Evolutionary conservation across 2,113 vertebrate species (phyloP), one percentile per base, ranked within the genome.

Genomic region (Melozone crissalis): DNA sequence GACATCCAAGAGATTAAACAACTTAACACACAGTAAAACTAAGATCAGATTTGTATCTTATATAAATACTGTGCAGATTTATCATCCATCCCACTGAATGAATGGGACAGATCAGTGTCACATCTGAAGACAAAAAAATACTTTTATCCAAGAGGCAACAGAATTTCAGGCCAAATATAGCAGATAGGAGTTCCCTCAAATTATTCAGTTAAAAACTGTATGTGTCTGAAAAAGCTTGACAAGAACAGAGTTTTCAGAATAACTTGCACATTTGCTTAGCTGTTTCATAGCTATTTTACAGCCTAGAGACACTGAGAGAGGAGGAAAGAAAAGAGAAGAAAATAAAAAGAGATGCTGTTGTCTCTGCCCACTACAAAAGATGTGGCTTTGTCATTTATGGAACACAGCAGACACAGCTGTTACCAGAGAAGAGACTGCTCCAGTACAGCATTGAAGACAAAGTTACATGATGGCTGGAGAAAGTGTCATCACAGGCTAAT

Each of bases 61-160:
- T 51, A 81, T 87, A 89, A 96, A 96, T 75, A 92, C 47, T 68
- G 17, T 81, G 92, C 79, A 90, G 85, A 96, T 93, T 87, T 91
- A 78, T 71, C 80, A 85, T 79, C 79, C 63, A 55, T 87, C 83
- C 83, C 89, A 66, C 44, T 35, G 74, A 81, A 77, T 37, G n/a
- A 80, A 90, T 15, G 47, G 86, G 87, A 92, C 51, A 86, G 76
- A 92, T 75, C 52, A 80, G 28, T 76, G 67, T 93, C 75, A 79
- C 47, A 58, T 74, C 73, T 71, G 73, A 94, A 80, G 81, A 81
- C 35, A 76, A 82, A 95, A 89, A 89, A 83, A 49, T 7, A 67
- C 28, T 88, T 94, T 61, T 57, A 89, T 88, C 79, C 57, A 91
- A 81, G 69, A 95, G 68, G 90, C 73, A 96, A 90, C 65, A 84